Conservation (phyloP, 2,888 invertebrate genomes). For the Agrochola macilenta region DNA sequence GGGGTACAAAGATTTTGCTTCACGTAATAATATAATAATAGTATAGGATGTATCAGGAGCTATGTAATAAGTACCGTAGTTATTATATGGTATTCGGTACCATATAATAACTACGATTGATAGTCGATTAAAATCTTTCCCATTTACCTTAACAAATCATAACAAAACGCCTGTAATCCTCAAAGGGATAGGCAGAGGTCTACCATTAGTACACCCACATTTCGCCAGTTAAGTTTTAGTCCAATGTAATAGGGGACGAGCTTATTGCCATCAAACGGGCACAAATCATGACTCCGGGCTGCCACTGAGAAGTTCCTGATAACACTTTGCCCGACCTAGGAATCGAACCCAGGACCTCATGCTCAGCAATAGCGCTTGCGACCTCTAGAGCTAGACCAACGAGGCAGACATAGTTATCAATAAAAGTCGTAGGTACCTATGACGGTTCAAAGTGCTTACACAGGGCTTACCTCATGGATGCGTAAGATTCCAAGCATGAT, state of each 20-base stretch:
- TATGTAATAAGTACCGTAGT: too few species aligned
- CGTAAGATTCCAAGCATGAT: background rate
- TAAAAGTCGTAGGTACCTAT: background rate
- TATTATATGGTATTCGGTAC: too few species aligned
- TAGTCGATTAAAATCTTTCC: background rate
- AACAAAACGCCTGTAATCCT: background rate
- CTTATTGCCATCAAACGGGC: background rate
- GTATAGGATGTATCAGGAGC: too few species aligned
- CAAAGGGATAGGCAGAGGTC: background rate
- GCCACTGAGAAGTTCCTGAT: too few species aligned
- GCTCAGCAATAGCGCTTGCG: too few species aligned
- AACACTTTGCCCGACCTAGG: too few species aligned
- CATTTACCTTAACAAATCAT: background rate
- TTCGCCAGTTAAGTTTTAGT: background rate
- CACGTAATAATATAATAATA: too few species aligned
- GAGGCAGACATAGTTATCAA: background rate
- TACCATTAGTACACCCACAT: background rate
- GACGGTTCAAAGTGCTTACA: background rate
- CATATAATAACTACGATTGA: too few species aligned
- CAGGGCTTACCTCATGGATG: background rate
- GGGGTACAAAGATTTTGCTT: too few species aligned
- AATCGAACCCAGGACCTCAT: too few species aligned
- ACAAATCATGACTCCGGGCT: background rate
- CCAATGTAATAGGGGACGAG: background rate
- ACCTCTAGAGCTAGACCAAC: background rate